phyloP scores from a whole-genome alignment of 2,113 vertebrate species.

The Xenopus laevis region DNA sequence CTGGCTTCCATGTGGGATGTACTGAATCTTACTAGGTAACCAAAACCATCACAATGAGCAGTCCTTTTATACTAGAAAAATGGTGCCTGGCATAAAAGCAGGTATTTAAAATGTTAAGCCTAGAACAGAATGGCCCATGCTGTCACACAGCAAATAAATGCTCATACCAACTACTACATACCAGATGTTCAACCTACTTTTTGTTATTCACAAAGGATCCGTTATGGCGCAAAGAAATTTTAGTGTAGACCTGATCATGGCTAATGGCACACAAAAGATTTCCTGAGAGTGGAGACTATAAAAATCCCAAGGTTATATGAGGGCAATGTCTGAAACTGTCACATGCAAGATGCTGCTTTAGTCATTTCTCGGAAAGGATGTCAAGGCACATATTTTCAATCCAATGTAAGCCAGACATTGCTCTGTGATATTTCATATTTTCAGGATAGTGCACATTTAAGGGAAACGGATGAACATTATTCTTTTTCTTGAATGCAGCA shows the following conservation, averaged over 20 bases:
- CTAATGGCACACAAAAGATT: neutral
- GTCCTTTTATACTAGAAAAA: no score
- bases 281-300: slow-evolving; percentile 8
- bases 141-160: neutral
- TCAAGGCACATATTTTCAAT: neutral
- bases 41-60: no score
- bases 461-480: neutral
- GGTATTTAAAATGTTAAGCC: no score
- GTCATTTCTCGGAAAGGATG: neutral
- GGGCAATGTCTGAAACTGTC: neutral
- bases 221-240: neutral
- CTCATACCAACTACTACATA: neutral
- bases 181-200: neutral
- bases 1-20: no score
- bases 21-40: no score
- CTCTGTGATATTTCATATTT: neutral
- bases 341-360: neutral
- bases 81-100: no score
- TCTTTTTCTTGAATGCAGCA: neutral
- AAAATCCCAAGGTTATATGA: slow-evolving; percentile 4
- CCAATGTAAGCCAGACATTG: neutral
- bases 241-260: slow-evolving; percentile 6
- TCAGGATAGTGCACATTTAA: neutral
- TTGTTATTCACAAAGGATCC: neutral
- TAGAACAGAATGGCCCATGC: neutral